These are phyloP conservation scores for Passer domesticus DNA, from an alignment of 2,113 vertebrate genomes.

Conservation along the genomic window DNA sequence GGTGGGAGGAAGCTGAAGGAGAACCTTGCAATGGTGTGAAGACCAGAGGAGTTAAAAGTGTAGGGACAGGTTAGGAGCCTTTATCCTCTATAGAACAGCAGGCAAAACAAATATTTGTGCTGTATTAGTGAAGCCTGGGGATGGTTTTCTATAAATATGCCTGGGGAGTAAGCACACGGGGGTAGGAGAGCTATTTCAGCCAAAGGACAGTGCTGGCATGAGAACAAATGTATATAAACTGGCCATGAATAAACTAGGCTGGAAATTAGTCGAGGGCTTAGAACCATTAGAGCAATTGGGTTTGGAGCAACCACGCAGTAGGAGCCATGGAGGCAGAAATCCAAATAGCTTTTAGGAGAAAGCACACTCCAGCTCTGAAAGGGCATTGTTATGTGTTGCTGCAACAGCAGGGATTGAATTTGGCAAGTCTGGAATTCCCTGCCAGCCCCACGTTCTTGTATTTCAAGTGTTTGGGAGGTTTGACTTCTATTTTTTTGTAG, in stretches of 20 bases:
- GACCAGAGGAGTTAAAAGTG: neutral
- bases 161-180: neutral
- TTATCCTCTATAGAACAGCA: neutral
- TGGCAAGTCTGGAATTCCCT: constrained; percentile 25
- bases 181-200: neutral
- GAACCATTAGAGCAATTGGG: neutral
- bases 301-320: neutral
- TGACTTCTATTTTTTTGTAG: neutral
- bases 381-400: neutral
- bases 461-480: constrained; percentile 27
- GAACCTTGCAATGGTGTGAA: neutral
- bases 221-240: constrained; percentile 36
- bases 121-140: neutral
- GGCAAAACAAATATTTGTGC: neutral
- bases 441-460: neutral
- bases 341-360: constrained; percentile 32
- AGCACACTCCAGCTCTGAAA: neutral
- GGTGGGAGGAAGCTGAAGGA: neutral
- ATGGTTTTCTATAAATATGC: neutral
- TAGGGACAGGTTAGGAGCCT: neutral
- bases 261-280: neutral
- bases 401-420: constrained; percentile 12
- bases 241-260: neutral
- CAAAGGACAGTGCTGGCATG: constrained; percentile 11
- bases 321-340: neutral